Evolutionary conservation across 2,888 invertebrate genomes (phyloP).

Genomic region (Plebejus argus): DNA sequence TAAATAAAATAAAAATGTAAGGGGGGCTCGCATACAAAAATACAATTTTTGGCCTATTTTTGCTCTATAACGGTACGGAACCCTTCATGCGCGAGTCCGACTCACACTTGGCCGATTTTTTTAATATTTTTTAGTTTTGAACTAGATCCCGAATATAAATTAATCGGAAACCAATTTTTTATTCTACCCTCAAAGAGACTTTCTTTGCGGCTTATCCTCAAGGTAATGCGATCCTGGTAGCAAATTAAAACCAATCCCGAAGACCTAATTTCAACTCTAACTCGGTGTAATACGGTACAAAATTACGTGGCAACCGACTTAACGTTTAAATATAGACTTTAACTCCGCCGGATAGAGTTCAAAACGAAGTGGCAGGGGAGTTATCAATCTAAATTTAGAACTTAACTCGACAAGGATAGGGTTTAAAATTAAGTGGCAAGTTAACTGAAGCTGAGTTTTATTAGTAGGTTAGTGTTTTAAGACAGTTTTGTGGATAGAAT

Average conservation of each 20-base stretch:
- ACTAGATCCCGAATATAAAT: not conserved
- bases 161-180: slow-evolving; percentile 12
- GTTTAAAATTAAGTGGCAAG: slow-evolving; percentile 22
- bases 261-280: not conserved
- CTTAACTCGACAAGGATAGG: slow-evolving; percentile 9
- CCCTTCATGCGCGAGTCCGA: too few species aligned
- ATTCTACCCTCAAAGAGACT: not conserved
- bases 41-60: too few species aligned
- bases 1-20: too few species aligned
- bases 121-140: not conserved
- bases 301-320: not conserved
- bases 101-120: not conserved
- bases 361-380: not conserved
- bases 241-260: slow-evolving; percentile 23
- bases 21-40: too few species aligned
- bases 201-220: slow-evolving; percentile 10
- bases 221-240: slow-evolving; percentile 11
- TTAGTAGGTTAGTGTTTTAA: slow-evolving; percentile 9
- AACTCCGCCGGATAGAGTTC: not conserved
- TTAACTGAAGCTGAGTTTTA: not conserved
- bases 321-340: not conserved
- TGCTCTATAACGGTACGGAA: too few species aligned
- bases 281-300: not conserved
- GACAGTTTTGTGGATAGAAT: not conserved
- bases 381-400: slow-evolving; percentile 21